Percentiles rank a stretch among this genome's conserved stretches.
phyloP scores from a whole-genome alignment of 2,113 vertebrate genomes.

The Geothlypis trichas region DNA sequence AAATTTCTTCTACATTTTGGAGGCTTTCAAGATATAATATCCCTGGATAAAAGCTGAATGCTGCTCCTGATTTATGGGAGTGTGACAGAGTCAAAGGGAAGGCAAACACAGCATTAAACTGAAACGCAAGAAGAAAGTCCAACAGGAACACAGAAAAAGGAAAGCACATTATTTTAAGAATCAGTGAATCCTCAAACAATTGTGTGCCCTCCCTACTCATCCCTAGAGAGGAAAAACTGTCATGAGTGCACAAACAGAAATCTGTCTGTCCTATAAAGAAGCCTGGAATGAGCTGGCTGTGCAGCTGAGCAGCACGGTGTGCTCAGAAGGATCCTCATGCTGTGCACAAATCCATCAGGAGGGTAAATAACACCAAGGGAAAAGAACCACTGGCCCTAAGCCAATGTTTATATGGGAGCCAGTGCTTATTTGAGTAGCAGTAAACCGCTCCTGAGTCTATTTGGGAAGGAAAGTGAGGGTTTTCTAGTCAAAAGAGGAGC shows the following conservation, averaged over 20 bases:
- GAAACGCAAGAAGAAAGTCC: not conserved
- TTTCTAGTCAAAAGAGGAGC: not conserved
- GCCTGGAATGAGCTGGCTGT: not conserved
- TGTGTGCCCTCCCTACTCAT: not conserved
- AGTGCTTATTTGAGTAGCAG: not conserved
- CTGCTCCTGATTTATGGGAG: not conserved
- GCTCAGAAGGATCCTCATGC: not conserved
- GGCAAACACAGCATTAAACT: not conserved
- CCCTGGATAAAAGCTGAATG: not conserved
- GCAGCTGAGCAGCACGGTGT: not conserved
- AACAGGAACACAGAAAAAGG: not conserved
- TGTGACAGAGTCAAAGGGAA: not conserved
- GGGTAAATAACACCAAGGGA: not conserved
- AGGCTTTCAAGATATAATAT: not conserved
- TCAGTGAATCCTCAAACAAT: not conserved
- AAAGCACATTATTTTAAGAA: not conserved
- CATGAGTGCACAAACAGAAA: not conserved
- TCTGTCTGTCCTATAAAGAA: not conserved
- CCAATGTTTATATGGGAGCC: not conserved
- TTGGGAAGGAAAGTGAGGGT: not conserved
- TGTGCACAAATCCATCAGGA: not conserved
- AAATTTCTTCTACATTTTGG: not conserved
- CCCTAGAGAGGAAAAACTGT: not conserved
- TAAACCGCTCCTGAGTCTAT: not conserved
- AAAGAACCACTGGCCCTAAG: not conserved